Evolutionary conservation across 2,113 vertebrate species (phyloP).

Genomic region (Herpailurus yagouaroundi): DNA sequence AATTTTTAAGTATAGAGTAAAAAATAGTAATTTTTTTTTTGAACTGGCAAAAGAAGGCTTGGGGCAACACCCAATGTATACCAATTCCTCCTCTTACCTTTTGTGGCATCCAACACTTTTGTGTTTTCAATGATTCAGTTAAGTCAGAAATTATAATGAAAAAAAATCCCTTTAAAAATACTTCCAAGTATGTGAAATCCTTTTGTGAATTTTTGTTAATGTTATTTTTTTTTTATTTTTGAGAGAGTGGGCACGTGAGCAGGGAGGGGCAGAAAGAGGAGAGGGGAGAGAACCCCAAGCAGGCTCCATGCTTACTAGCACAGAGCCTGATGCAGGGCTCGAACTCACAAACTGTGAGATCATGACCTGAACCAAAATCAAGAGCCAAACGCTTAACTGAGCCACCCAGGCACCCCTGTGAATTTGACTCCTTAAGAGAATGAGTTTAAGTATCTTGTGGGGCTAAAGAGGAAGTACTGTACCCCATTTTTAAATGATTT

Average conservation of each 20-base stretch:
- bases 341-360: too few relatives aligned
- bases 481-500: not conserved
- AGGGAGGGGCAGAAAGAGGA: too few relatives aligned
- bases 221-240: too few relatives aligned
- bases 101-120: not conserved
- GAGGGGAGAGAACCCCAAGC: too few relatives aligned
- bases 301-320: too few relatives aligned
- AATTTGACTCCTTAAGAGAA: conserved; percentile 21
- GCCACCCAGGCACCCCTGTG: not conserved
- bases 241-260: too few relatives aligned
- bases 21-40: not conserved
- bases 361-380: too few relatives aligned
- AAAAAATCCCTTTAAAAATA: not conserved
- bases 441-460: not conserved
- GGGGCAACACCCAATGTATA: not conserved
- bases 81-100: not conserved
- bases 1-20: conserved; percentile 37
- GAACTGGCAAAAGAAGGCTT: not conserved
- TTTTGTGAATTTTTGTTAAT: conserved; percentile 6
- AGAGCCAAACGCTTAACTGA: too few relatives aligned
- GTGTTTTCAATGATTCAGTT: not conserved
- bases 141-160: not conserved
- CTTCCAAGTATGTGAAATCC: not conserved
- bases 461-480: not conserved
- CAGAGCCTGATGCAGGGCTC: too few relatives aligned